These are phyloP conservation scores for Sphenopsis melanotis DNA, from an alignment of 2,797 vertebrate genomes.

Conservation along the genomic window DNA sequence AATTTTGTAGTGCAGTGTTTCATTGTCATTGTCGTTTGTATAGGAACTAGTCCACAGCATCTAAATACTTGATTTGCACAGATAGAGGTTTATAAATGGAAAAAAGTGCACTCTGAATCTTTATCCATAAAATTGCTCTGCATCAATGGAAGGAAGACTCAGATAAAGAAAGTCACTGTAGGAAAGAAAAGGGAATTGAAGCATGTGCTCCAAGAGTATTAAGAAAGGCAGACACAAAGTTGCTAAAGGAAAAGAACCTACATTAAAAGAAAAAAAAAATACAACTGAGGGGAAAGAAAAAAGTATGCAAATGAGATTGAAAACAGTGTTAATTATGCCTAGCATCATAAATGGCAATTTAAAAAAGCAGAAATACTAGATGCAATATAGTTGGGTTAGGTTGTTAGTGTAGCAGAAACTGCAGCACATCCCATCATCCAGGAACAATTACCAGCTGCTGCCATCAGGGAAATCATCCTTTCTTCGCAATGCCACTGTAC, in stretches of 20 bases:
- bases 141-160: not conserved
- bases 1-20: not conserved
- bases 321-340: constrained; percentile 26
- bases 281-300: not conserved
- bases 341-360: constrained; percentile 28
- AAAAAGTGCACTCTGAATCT: not conserved
- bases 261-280: not conserved
- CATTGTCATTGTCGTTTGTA: not conserved
- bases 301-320: not conserved
- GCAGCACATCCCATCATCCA: not conserved
- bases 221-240: not conserved
- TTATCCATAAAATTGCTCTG: not conserved
- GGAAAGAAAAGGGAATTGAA: not conserved
- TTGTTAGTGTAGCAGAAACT: not conserved
- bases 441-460: constrained; percentile 30
- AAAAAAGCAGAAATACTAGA: not conserved
- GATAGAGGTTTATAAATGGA: not conserved
- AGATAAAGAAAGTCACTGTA: not conserved
- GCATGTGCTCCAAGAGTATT: not conserved
- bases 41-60: not conserved
- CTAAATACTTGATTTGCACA: not conserved
- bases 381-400: not conserved
- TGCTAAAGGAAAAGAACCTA: not conserved
- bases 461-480: not conserved
- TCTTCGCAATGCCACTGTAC: not conserved